A percentile compares a stretch with the other conserved stretches of the same genome.
Conservation (phyloP, 1,140 invertebrate genomes). For the Homalodisca vitripennis region DNA sequence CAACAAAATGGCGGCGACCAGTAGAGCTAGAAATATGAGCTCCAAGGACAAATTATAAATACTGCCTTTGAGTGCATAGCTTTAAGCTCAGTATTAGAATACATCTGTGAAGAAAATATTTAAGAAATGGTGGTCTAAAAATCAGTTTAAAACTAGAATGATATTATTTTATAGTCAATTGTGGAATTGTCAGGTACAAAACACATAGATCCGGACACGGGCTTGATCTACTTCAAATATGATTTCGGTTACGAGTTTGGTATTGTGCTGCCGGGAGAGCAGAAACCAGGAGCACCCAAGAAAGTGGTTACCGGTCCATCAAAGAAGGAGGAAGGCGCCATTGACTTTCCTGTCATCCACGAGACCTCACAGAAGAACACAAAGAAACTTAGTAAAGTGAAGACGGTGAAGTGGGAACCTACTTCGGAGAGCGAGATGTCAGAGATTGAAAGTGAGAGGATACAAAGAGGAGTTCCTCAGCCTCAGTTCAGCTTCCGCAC, state of each 20-base stretch:
- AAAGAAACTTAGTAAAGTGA: constrained; percentile 51
- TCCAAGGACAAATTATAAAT: too few relatives aligned
- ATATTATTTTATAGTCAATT: too few relatives aligned
- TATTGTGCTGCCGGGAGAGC: constrained; percentile 67
- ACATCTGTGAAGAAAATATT: too few relatives aligned
- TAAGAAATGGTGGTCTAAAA: too few relatives aligned
- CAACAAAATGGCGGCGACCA: too few relatives aligned
- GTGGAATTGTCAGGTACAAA: constrained; percentile 75
- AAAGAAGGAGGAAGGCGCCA: constrained; percentile 52
- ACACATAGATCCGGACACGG: constrained; percentile 72
- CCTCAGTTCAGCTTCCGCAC: constrained; percentile 43
- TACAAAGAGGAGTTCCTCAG: neutral
- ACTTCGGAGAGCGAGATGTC: constrained; percentile 63
- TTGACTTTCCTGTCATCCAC: constrained; percentile 62
- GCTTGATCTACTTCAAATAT: constrained; percentile 79
- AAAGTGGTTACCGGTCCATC: constrained; percentile 36
- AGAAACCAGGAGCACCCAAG: constrained; percentile 46
- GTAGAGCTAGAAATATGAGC: too few relatives aligned
- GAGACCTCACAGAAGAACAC: constrained; percentile 50
- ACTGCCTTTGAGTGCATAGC: too few relatives aligned
- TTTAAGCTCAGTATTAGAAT: too few relatives aligned
- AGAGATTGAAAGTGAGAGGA: constrained; percentile 51
- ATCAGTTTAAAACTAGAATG: too few relatives aligned
- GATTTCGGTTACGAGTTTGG: constrained; percentile 82
- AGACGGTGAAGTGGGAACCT: constrained; percentile 62